Percentiles rank a stretch among this genome's conserved stretches.
Evolutionary conservation across 2,797 vertebrate species (phyloP).

Genomic region (Mus spretus): DNA sequence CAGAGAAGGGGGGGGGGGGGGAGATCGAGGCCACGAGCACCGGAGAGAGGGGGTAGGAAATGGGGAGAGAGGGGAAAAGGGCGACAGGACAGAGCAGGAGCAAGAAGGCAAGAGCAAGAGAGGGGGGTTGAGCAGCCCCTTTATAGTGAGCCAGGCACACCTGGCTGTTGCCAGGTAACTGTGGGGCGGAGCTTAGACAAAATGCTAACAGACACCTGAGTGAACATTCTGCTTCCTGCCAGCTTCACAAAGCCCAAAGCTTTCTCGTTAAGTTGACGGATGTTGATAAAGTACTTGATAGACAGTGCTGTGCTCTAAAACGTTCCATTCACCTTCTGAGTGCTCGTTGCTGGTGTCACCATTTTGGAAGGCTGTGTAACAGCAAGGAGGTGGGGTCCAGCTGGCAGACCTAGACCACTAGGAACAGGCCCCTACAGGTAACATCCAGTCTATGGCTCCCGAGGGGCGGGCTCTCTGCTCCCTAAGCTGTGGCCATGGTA

Average conservation of each 20-base stretch:
- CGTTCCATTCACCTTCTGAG: not conserved
- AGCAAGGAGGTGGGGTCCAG: not conserved
- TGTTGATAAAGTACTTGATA: conserved; percentile 50
- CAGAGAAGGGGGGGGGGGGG: too few relatives aligned
- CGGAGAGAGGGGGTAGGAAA: too few relatives aligned
- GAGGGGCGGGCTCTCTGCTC: not conserved
- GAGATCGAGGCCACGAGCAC: too few relatives aligned
- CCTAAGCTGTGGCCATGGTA: not conserved
- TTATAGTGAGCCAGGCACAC: too few relatives aligned
- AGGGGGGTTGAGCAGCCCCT: too few relatives aligned
- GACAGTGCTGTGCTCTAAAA: not conserved
- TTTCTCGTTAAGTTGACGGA: conserved; percentile 61
- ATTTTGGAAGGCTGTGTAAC: not conserved
- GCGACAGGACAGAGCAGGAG: too few relatives aligned
- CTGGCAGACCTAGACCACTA: not conserved
- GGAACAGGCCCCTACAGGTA: too few relatives aligned
- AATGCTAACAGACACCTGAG: conserved; percentile 36
- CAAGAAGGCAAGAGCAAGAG: too few relatives aligned
- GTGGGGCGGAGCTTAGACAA: too few relatives aligned
- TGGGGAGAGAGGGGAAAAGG: too few relatives aligned
- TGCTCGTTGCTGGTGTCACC: not conserved
- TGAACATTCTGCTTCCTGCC: conserved; percentile 5
- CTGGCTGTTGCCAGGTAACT: too few relatives aligned
- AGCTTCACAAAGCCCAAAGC: conserved; percentile 47
- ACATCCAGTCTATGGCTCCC: not conserved